phyloP scores from a whole-genome alignment of 2,797 vertebrate genomes.

The Apogon talboti region DNA sequence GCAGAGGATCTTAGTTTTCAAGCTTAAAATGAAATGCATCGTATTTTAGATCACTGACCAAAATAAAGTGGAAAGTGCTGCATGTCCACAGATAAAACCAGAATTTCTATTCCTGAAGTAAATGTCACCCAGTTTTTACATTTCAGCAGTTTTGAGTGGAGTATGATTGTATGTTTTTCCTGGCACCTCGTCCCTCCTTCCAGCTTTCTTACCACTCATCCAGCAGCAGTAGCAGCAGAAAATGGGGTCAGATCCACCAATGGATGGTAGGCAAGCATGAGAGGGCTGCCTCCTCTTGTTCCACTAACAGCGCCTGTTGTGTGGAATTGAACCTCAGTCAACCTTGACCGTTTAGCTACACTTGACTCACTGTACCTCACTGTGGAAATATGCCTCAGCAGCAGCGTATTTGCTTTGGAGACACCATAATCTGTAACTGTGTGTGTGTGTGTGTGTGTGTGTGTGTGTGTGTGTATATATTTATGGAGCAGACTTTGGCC shows the following conservation, averaged over 20 bases:
- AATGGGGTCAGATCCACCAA: slow-evolving; percentile 98
- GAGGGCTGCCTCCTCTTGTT: slow-evolving; percentile 55
- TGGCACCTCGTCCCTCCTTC: slow-evolving; percentile 67
- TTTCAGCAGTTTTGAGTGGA: slow-evolving; percentile 63
- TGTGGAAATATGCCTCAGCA: slow-evolving; percentile 63
- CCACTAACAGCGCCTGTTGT: slow-evolving; percentile 71
- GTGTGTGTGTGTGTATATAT: too few species aligned
- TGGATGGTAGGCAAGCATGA: slow-evolving; percentile 94
- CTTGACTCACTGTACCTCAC: slow-evolving; percentile 64
- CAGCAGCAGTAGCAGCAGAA: slow-evolving; percentile 86
- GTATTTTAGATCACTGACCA: slow-evolving; percentile 22
- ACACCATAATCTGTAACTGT: slow-evolving; percentile 59
- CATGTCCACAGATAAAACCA: slow-evolving; percentile 69
- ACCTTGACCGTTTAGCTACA: slow-evolving; percentile 53
- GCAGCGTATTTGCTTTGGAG: slow-evolving; percentile 74
- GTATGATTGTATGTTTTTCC: slow-evolving; percentile 75
- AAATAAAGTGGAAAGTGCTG: slow-evolving; percentile 56
- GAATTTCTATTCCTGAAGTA: slow-evolving; percentile 59
- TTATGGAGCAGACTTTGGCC: slow-evolving; percentile 49
- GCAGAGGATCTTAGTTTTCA: slow-evolving; percentile 7
- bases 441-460: slow-evolving; percentile 19
- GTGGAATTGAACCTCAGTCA: slow-evolving; percentile 55
- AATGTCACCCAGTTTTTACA: slow-evolving; percentile 50
- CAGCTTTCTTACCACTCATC: slow-evolving; percentile 90
- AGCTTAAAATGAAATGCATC: background rate